Evolutionary conservation across 2,888 invertebrate species (phyloP).

Genomic region (Spodoptera picta): DNA sequence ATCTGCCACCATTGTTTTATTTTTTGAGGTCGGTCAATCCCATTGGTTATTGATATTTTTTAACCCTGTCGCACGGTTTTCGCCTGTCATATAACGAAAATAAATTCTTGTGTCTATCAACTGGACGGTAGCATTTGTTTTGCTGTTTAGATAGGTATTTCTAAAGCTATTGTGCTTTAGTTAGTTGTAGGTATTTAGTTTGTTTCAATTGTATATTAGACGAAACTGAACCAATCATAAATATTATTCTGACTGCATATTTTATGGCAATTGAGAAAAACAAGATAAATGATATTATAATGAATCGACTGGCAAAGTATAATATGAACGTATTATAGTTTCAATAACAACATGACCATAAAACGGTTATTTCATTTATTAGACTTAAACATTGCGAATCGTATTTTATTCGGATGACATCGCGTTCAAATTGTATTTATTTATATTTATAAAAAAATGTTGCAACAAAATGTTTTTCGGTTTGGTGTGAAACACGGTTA

Average conservation of each 20-base stretch:
- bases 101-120: slow-evolving; percentile 7
- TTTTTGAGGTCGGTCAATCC: slow-evolving; percentile 37
- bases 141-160: too few relatives aligned
- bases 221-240: too few relatives aligned
- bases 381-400: neutral
- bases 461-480: slow-evolving; percentile 48
- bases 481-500: slow-evolving; percentile 65
- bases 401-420: slow-evolving; percentile 6
- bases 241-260: too few relatives aligned
- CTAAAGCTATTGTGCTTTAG: too few relatives aligned
- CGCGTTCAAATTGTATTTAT: slow-evolving; percentile 28
- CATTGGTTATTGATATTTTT: slow-evolving; percentile 35
- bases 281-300: too few relatives aligned
- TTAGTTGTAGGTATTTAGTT: too few relatives aligned
- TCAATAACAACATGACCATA: too few relatives aligned
- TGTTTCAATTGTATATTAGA: too few relatives aligned
- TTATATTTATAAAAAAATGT: slow-evolving; percentile 49
- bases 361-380: neutral
- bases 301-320: too few relatives aligned
- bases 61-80: slow-evolving; percentile 14
- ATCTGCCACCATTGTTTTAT: slow-evolving; percentile 36
- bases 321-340: too few relatives aligned
- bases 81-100: slow-evolving; percentile 1
- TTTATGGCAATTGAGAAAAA: too few relatives aligned
- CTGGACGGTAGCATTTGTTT: neutral